These are phyloP conservation scores for Catharus bicknelli DNA, from an alignment of 2,113 vertebrate genomes.

Conservation along the genomic window DNA sequence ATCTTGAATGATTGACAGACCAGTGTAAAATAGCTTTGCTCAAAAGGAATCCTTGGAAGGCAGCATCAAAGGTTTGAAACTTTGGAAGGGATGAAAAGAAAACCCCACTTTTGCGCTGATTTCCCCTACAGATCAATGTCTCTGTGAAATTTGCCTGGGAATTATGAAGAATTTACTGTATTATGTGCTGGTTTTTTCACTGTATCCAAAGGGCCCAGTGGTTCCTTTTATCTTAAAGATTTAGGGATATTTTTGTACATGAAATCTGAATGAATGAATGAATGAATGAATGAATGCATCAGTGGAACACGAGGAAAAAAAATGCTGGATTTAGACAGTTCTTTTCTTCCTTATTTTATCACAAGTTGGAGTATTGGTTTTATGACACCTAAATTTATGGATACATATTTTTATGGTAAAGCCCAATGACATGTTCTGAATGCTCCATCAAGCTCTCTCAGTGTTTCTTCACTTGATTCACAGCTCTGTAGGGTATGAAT, in stretches of 20 bases:
- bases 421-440: constrained; percentile 34
- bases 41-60: constrained; percentile 64
- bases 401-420: constrained; percentile 50
- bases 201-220: neutral
- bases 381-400: constrained; percentile 48
- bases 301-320: neutral
- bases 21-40: constrained; percentile 63
- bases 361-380: constrained; percentile 13
- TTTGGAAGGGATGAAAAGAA: constrained; percentile 67
- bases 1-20: constrained; percentile 68
- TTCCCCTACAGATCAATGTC: constrained; percentile 38
- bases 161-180: constrained; percentile 46
- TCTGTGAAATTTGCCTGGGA: constrained; percentile 56
- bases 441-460: constrained; percentile 33
- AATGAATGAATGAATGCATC: neutral
- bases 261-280: constrained; percentile 32
- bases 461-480: constrained; percentile 47
- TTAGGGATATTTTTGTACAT: constrained; percentile 40
- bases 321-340: neutral
- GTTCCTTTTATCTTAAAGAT: constrained; percentile 41
- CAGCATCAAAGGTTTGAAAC: constrained; percentile 59
- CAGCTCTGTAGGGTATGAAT: constrained; percentile 29
- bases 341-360: constrained; percentile 40
- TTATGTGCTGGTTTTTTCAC: constrained; percentile 6
- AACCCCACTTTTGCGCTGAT: constrained; percentile 55